Base-by-base conservation (phyloP, 2,113 vertebrate genomes). In the Chamaea fasciata region DNA sequence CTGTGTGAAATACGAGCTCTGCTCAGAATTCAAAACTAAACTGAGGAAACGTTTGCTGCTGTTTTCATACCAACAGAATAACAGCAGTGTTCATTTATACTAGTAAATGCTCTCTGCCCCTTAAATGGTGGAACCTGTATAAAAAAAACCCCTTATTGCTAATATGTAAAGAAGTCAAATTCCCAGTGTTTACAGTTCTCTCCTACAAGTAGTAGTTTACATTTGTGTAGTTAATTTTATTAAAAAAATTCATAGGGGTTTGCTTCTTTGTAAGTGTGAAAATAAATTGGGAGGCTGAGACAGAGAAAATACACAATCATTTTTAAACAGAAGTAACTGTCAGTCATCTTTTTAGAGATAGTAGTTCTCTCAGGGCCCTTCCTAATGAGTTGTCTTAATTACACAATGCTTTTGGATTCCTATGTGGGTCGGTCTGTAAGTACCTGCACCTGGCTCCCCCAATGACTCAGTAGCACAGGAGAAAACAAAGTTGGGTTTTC, bases 21-120 rank as follows among this genome's bases (percentile, higher is more conserved):
- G 73, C 75, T 92, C 26, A 22, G 80, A 91, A 92, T 97, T 97
- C 95, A 94, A 94, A 97, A 91, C 91, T 95, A 74, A 96, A 96
- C 85, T 79, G 65, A 62, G 52, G 53, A 78, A 93, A 63, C 87
- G 13, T 97, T 97, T 96, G 77, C 71, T 92, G 50, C 93, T 81
- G 64, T 86, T 94, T 96, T 96, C 83, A 87, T 83, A 81, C 83
- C 93, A 87, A 65, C 69, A 92, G 65, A 93, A 82, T 83, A 97
- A 96, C 28, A 50, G 87, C 81, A 77, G 68, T 76, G 92, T 96
- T 96, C 97, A 97, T 97, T 68, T 97, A 93, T 53, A 77, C 69
- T 92, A 85, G 39, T 87, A 95, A 95, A 88, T 85, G 31, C 26
- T 92, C 47, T 76, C 57, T 85, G 67, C 47, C 89, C 71, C 39